Percentiles rank a stretch among this genome's conserved stretches.
Evolutionary conservation across 2,113 vertebrate genomes (phyloP).

Genomic region (Lynx canadensis): DNA sequence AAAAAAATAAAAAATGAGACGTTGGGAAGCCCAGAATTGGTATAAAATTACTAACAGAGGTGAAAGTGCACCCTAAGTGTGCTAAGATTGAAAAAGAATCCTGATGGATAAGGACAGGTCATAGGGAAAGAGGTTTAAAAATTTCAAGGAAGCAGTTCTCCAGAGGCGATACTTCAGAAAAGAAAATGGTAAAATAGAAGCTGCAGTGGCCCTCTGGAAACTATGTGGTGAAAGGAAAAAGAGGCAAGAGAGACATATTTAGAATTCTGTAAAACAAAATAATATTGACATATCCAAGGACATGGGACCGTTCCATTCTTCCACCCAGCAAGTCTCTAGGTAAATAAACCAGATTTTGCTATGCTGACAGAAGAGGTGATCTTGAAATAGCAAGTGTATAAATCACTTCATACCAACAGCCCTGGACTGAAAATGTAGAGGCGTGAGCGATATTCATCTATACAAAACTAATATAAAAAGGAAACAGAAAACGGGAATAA

Average conservation of each 20-base stretch:
- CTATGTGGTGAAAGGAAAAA: neutral
- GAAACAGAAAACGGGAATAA: neutral
- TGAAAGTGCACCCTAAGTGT: neutral
- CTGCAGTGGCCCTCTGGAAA: neutral
- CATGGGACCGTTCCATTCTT: neutral
- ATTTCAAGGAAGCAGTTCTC: neutral
- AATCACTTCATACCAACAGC: neutral
- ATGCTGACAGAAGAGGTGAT: neutral
- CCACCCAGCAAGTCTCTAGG: neutral
- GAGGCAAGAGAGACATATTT: neutral
- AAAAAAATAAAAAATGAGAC: neutral
- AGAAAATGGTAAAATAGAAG: neutral
- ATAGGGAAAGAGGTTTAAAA: neutral
- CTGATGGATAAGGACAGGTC: neutral
- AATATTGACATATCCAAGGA: neutral
- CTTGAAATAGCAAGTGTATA: neutral
- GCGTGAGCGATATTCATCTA: neutral
- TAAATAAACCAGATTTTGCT: neutral
- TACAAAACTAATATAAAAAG: neutral
- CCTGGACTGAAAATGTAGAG: neutral
- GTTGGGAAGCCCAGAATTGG: neutral
- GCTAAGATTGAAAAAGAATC: neutral
- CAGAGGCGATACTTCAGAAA: neutral
- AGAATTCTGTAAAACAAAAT: neutral
- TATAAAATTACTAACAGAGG: neutral